Percentiles rank a stretch among this genome's conserved stretches.
Evolutionary conservation across 2,888 invertebrate species (phyloP).

Genomic region (Mythimna impura): DNA sequence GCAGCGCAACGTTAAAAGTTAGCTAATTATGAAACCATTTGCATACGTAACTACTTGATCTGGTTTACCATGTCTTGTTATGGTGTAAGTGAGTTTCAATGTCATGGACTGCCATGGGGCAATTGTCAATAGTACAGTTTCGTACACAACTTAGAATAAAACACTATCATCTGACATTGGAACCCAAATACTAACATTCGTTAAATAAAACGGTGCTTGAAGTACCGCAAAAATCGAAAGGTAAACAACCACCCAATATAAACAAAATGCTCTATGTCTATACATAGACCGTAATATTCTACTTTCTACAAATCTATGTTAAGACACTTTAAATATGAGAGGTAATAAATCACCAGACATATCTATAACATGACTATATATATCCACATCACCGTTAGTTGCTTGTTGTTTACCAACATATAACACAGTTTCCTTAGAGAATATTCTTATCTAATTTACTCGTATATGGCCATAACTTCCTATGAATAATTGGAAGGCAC

Average conservation of each 20-base stretch:
- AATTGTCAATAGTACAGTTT: neutral
- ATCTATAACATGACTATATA: constrained; percentile 3
- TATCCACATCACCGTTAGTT: constrained; percentile 14
- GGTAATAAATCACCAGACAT: constrained; percentile 15
- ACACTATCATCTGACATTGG: neutral
- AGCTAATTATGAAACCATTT: constrained; percentile 10
- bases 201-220: neutral
- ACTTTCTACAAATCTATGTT: constrained; percentile 37
- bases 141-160: too few relatives aligned
- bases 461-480: constrained; percentile 43
- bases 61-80: constrained; percentile 4
- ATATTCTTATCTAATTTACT: constrained; percentile 36
- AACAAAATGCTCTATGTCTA: neutral
- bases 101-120: neutral
- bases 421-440: constrained; percentile 7
- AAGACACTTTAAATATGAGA: constrained; percentile 13
- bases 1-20: constrained; percentile 3
- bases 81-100: constrained; percentile 19
- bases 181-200: neutral
- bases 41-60: constrained; percentile 1
- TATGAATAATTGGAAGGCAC: constrained; percentile 47
- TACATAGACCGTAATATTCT: constrained; percentile 8
- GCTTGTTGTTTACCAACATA: constrained; percentile 3
- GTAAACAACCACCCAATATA: neutral
- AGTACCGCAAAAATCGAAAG: neutral